Conservation (phyloP, 2,113 vertebrate genomes). For the Catharus bicknelli region DNA sequence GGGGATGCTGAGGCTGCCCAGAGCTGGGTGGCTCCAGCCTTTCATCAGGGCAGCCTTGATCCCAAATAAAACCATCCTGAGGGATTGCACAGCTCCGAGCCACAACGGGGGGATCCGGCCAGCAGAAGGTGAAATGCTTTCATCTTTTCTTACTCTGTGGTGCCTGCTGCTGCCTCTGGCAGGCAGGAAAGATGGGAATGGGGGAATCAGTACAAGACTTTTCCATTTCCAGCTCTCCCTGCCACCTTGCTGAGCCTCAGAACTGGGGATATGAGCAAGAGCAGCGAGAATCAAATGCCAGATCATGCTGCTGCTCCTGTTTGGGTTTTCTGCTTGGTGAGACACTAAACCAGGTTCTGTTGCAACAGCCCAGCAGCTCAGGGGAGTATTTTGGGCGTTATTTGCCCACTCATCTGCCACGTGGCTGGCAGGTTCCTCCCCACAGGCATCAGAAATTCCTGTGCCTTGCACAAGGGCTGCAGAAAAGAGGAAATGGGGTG, state of each 20-base stretch:
- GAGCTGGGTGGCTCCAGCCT: background rate
- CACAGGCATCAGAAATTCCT: background rate
- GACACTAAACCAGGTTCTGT: background rate
- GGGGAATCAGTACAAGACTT: background rate
- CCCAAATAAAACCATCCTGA: background rate
- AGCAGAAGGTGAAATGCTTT: background rate
- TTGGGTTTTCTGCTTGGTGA: background rate
- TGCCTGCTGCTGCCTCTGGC: background rate
- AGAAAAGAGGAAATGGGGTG: background rate
- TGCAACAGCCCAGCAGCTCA: background rate
- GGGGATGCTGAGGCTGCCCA: background rate
- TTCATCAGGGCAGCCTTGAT: background rate
- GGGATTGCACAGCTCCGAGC: background rate
- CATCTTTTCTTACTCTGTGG: background rate
- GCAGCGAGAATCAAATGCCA: background rate
- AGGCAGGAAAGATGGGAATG: background rate
- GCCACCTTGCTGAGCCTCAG: background rate
- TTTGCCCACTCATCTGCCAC: background rate
- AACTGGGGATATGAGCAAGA: background rate
- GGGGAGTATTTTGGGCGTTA: background rate
- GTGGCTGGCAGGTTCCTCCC: rapidly evolving
- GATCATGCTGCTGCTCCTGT: background rate
- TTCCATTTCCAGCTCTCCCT: background rate
- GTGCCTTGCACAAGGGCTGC: background rate
- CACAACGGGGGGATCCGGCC: background rate